Evolutionary conservation across 2,888 invertebrate genomes (phyloP).

Genomic region (Pomacea canaliculata): DNA sequence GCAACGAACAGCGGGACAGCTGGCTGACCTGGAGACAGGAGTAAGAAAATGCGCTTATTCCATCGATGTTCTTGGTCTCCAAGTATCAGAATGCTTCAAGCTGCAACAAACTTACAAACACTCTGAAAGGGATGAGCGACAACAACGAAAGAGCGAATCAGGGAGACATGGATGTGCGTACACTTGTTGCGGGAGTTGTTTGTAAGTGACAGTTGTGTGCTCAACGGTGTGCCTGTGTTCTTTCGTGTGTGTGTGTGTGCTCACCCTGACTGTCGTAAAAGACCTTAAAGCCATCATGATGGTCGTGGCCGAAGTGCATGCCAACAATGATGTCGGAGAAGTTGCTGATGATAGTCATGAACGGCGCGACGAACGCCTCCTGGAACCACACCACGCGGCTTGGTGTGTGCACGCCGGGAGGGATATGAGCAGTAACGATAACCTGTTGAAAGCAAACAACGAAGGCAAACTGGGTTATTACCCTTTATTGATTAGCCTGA

Average conservation of each 20-base stretch:
- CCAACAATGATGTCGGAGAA: constrained; percentile 65
- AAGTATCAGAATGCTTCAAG: too few species aligned
- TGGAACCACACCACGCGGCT: constrained; percentile 65
- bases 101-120: too few species aligned
- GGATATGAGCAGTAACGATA: constrained; percentile 86
- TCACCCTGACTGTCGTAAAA: constrained; percentile 35
- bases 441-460: constrained; percentile 74
- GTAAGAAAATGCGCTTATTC: too few species aligned
- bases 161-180: too few species aligned
- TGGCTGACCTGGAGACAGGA: not conserved
- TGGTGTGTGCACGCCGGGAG: constrained; percentile 52
- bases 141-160: too few species aligned
- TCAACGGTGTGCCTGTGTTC: too few species aligned
- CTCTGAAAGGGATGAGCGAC: too few species aligned
- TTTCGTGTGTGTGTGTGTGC: not conserved
- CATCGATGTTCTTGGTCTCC: too few species aligned
- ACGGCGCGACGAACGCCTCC: constrained; percentile 58
- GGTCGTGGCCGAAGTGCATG: constrained; percentile 64
- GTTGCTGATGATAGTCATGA: constrained; percentile 57
- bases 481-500: too few species aligned
- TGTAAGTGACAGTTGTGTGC: too few species aligned
- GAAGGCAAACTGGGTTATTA: too few species aligned
- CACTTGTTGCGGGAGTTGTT: too few species aligned
- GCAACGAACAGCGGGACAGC: constrained; percentile 83
- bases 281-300: constrained; percentile 62